Percentiles rank a stretch among this genome's conserved stretches.
These are phyloP conservation scores for Odontamblyopus rebecca DNA, from an alignment of 2,797 vertebrate species.

Conservation along the genomic window DNA sequence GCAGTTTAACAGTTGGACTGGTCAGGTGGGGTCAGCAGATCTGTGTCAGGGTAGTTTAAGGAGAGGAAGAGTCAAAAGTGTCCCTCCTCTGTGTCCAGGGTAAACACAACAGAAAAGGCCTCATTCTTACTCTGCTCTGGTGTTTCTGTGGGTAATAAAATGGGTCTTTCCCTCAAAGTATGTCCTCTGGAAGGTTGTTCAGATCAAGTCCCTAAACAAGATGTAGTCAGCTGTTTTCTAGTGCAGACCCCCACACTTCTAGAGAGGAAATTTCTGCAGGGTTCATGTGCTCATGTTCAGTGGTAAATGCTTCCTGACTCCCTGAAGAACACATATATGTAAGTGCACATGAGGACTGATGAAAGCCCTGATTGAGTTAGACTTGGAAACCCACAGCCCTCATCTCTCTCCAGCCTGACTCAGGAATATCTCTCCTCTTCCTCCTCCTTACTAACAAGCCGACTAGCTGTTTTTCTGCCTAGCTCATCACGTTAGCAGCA, in stretches of 20 bases:
- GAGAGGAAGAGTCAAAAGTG: too few species aligned
- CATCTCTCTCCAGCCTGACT: constrained; percentile 64
- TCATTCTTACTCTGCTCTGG: too few species aligned
- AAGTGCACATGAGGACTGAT: constrained; percentile 16
- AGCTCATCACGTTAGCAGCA: constrained; percentile 60
- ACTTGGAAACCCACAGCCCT: constrained; percentile 30
- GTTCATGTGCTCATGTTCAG: neutral
- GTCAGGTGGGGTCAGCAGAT: too few species aligned
- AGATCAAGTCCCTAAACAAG: neutral
- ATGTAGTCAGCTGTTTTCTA: neutral
- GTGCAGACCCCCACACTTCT: neutral
- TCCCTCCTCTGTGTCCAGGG: too few species aligned
- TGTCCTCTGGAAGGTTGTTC: too few species aligned
- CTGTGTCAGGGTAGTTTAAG: too few species aligned
- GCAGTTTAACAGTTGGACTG: too few species aligned
- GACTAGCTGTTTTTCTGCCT: constrained; percentile 38
- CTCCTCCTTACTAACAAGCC: constrained; percentile 45
- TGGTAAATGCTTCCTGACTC: neutral
- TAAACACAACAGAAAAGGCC: too few species aligned
- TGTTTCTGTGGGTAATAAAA: too few species aligned
- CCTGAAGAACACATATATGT: neutral
- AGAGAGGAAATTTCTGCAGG: too few species aligned
- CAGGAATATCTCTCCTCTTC: constrained; percentile 42
- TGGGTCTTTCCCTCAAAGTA: too few species aligned
- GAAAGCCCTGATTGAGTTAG: constrained; percentile 42